phyloP scores from a whole-genome alignment of 2,113 vertebrate genomes.

The Melanocharis versteri region DNA sequence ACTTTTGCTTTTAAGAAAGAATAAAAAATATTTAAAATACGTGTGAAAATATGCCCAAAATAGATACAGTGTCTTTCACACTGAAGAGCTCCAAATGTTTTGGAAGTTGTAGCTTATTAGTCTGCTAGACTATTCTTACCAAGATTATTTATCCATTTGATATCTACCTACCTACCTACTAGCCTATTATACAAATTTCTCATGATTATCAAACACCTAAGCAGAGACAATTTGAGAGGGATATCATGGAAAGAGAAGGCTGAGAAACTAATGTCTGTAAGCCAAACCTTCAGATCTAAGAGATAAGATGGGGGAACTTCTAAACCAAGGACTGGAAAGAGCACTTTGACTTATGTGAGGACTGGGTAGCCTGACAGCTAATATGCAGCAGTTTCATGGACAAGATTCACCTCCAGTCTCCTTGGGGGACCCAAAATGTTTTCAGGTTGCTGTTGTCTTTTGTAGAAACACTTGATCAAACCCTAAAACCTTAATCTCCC shows the following conservation, averaged over 20 bases:
- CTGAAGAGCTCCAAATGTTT: not conserved
- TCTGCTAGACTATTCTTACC: not conserved
- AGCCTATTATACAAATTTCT: not conserved
- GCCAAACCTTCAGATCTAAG: not conserved
- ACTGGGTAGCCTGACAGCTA: not conserved
- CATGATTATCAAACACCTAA: not conserved
- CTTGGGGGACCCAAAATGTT: not conserved
- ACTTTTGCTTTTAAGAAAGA: not conserved
- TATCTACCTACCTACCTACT: too few relatives aligned
- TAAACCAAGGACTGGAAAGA: not conserved
- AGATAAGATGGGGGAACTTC: not conserved
- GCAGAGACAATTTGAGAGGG: not conserved
- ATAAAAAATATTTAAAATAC: not conserved
- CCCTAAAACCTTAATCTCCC: not conserved
- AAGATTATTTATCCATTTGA: not conserved
- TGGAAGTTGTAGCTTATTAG: not conserved
- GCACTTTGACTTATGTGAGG: fast-evolving
- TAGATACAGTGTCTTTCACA: not conserved
- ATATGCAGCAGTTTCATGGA: not conserved
- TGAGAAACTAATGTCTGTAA: not conserved
- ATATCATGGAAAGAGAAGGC: not conserved
- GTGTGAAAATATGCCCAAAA: not conserved
- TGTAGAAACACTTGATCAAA: not conserved
- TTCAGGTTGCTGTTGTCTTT: not conserved
- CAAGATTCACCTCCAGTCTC: not conserved